These are phyloP conservation scores for Trachymyrmex cornetzi DNA, from an alignment of 1,140 invertebrate species.

Conservation along the genomic window DNA sequence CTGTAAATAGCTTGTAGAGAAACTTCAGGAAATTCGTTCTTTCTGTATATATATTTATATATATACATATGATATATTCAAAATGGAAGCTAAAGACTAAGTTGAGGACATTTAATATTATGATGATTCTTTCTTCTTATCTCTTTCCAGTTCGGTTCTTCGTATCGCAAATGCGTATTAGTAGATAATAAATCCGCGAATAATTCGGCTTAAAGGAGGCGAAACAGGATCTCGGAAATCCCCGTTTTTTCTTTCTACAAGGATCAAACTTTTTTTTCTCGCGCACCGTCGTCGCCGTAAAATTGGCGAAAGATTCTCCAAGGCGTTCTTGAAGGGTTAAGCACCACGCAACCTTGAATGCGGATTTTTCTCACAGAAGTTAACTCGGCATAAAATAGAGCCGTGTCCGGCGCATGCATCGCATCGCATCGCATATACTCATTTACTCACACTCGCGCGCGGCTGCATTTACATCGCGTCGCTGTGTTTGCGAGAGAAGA, in stretches of 20 bases:
- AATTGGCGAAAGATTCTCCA: slow-evolving; percentile 48
- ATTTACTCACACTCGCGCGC: slow-evolving; percentile 52
- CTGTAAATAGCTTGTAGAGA: too few relatives aligned
- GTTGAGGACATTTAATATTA: slow-evolving; percentile 8
- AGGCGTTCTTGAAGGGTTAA: slow-evolving; percentile 49
- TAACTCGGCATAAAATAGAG: slow-evolving; percentile 65
- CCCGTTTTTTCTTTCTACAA: not conserved
- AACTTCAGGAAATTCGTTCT: too few relatives aligned
- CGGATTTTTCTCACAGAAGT: slow-evolving; percentile 64
- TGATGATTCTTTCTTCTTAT: not conserved
- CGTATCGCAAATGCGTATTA: not conserved
- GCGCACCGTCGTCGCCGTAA: slow-evolving; percentile 30
- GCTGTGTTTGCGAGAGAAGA: slow-evolving; percentile 66
- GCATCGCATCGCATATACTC: slow-evolving; percentile 58
- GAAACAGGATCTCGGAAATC: slow-evolving; percentile 19
- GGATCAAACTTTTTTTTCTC: slow-evolving; percentile 48
- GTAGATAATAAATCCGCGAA: slow-evolving; percentile 2
- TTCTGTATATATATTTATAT: not conserved
- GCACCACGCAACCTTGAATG: slow-evolving; percentile 52
- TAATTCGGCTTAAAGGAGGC: slow-evolving; percentile 15
- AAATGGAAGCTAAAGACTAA: not conserved
- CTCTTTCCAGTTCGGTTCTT: not conserved
- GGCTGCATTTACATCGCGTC: slow-evolving; percentile 64
- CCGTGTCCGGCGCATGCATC: slow-evolving; percentile 59
- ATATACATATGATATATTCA: not conserved